A percentile compares a stretch with the other conserved stretches of the same genome.
Conservation (phyloP, 2,797 vertebrate genomes). For the Lates japonicus region DNA sequence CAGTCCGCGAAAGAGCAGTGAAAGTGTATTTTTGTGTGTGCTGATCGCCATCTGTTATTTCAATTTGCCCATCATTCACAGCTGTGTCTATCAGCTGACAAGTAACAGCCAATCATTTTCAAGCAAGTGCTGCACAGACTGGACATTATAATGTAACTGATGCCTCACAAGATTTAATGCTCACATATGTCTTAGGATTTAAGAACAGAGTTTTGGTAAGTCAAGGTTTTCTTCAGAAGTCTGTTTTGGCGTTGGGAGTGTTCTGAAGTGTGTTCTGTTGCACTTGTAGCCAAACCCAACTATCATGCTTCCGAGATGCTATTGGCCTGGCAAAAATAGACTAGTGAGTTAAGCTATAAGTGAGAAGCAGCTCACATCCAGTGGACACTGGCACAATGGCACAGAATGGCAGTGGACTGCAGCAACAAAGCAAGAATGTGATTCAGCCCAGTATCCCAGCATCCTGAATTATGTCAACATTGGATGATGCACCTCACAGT, state of each 20-base stretch:
- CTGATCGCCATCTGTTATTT: neutral
- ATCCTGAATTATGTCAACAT: neutral
- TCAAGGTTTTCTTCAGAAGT: too few species aligned
- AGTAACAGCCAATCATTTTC: neutral
- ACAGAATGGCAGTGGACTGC: neutral
- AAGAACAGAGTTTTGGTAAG: too few species aligned
- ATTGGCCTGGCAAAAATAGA: slow-evolving; percentile 12
- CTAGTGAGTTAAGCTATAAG: neutral
- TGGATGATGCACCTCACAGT: slow-evolving; percentile 8
- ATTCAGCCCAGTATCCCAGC: neutral
- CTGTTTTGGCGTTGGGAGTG: too few species aligned
- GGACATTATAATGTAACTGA: neutral
- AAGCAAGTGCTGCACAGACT: neutral
- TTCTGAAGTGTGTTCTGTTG: too few species aligned
- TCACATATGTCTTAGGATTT: too few species aligned
- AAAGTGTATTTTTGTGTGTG: neutral
- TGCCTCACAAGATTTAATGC: too few species aligned
- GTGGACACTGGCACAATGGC: neutral
- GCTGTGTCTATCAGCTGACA: neutral
- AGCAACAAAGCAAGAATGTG: neutral
- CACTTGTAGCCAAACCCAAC: too few species aligned
- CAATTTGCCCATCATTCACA: neutral
- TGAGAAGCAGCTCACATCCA: neutral
- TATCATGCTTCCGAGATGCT: slow-evolving; percentile 1
- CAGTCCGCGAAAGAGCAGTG: neutral